Percentiles rank a stretch among this genome's conserved stretches.
These are phyloP conservation scores for Adelognathus sp. DNA, from an alignment of 2,888 invertebrate species.

Conservation along the genomic window DNA sequence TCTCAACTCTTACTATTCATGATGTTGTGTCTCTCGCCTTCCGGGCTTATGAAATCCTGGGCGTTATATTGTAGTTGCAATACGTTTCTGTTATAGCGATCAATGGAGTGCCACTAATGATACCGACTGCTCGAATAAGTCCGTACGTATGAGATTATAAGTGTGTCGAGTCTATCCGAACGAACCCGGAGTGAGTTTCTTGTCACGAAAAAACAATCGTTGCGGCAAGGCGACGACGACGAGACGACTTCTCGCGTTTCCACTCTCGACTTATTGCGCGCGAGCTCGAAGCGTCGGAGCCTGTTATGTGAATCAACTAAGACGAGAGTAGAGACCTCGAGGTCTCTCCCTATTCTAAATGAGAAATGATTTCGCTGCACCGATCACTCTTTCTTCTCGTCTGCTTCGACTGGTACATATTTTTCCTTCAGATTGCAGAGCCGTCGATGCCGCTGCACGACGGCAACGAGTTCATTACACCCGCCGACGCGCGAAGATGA, in stretches of 20 bases:
- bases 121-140: neutral
- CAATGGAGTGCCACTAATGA: too few species aligned
- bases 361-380: neutral
- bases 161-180: neutral
- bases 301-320: too few species aligned
- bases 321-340: too few species aligned
- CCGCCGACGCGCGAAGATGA: slow-evolving; percentile 49
- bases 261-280: slow-evolving; percentile 7
- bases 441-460: neutral
- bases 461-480: slow-evolving; percentile 65
- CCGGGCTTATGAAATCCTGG: neutral
- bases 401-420: neutral
- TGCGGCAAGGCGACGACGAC: slow-evolving; percentile 15
- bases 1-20: slow-evolving; percentile 25
- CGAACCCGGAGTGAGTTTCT: neutral
- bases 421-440: slow-evolving; percentile 1
- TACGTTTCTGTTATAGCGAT: too few species aligned
- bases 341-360: neutral
- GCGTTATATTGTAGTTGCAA: too few species aligned
- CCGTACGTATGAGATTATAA: neutral
- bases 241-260: slow-evolving; percentile 21
- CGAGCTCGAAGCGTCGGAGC: too few species aligned
- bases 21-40: neutral
- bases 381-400: too few species aligned
- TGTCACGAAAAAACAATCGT: slow-evolving; percentile 3